These are phyloP conservation scores for Aleiodes sp. DNA, from an alignment of 1,140 invertebrate species.

Conservation along the genomic window DNA sequence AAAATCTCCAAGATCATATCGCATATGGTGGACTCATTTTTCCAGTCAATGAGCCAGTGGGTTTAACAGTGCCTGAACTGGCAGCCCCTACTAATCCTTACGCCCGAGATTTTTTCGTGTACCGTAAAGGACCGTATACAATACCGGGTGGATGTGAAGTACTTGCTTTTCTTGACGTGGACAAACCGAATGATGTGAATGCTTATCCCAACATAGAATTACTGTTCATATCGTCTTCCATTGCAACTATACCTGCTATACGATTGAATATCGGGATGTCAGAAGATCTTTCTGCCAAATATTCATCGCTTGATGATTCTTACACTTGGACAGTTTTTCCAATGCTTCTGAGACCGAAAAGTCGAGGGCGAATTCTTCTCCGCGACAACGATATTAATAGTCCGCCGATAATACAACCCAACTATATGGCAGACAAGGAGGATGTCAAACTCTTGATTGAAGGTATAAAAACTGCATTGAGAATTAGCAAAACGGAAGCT, in stretches of 20 bases:
- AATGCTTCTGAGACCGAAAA: conserved; percentile 71
- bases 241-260: conserved; percentile 67
- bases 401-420: conserved; percentile 84
- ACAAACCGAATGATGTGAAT: conserved; percentile 70
- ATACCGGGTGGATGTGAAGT: conserved; percentile 85
- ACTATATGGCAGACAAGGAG: conserved; percentile 76
- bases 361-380: conserved; percentile 76
- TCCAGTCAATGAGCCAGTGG: conserved; percentile 67
- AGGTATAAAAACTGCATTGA: conserved; percentile 71
- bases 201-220: conserved; percentile 82
- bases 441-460: conserved; percentile 73
- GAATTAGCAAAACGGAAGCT: conserved; percentile 68
- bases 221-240: conserved; percentile 70
- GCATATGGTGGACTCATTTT: conserved; percentile 76
- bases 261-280: conserved; percentile 69
- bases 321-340: conserved; percentile 72
- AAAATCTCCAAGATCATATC: conserved; percentile 83
- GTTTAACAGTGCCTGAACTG: conserved; percentile 37
- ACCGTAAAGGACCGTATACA: conserved; percentile 76
- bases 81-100: conserved; percentile 47
- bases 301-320: conserved; percentile 63
- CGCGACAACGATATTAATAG: conserved; percentile 73
- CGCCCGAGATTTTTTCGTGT: conserved; percentile 63
- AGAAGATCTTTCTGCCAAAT: conserved; percentile 69
- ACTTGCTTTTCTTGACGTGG: conserved; percentile 78